Evolutionary conservation across 30 jellyfish, hydroid and myxozoan genomes (phyloP).

Genomic region (Aurelia aurita): DNA sequence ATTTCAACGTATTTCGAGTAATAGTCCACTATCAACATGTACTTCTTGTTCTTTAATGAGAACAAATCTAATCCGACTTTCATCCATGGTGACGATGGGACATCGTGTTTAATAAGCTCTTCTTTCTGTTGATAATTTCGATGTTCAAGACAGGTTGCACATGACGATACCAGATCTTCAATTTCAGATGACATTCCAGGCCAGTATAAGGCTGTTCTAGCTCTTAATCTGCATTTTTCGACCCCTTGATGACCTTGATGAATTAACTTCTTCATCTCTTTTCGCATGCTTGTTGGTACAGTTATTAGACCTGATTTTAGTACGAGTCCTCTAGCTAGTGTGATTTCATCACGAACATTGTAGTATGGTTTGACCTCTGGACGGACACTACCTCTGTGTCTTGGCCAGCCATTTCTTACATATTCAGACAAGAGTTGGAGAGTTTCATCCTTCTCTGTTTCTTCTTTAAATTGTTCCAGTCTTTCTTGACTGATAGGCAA

Average conservation of each 20-base stretch:
- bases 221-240: conserved; percentile 51
- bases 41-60: conserved; percentile 6
- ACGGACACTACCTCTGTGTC: background rate
- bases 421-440: conserved; percentile 24
- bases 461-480: conserved; percentile 29
- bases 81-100: conserved; percentile 53
- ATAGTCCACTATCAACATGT: conserved; percentile 34
- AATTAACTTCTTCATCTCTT: conserved; percentile 29
- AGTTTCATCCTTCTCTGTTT: conserved; percentile 51
- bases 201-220: conserved; percentile 37
- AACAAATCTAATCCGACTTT: conserved; percentile 29
- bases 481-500: conserved; percentile 56
- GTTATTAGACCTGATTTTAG: conserved; percentile 24
- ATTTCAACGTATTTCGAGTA: conserved; percentile 20
- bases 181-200: conserved; percentile 43
- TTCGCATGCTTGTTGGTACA: conserved; percentile 41
- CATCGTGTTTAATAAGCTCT: conserved; percentile 45
- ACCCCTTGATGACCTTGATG: conserved; percentile 63
- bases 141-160: conserved; percentile 46
- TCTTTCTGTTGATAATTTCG: conserved; percentile 47
- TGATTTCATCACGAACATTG: conserved; percentile 41
- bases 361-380: conserved; percentile 40
- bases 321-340: conserved; percentile 29
- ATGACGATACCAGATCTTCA: conserved; percentile 28
- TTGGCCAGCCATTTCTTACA: conserved; percentile 49